Conservation (phyloP, 1,140 invertebrate species). For the Sycophila sp. region DNA sequence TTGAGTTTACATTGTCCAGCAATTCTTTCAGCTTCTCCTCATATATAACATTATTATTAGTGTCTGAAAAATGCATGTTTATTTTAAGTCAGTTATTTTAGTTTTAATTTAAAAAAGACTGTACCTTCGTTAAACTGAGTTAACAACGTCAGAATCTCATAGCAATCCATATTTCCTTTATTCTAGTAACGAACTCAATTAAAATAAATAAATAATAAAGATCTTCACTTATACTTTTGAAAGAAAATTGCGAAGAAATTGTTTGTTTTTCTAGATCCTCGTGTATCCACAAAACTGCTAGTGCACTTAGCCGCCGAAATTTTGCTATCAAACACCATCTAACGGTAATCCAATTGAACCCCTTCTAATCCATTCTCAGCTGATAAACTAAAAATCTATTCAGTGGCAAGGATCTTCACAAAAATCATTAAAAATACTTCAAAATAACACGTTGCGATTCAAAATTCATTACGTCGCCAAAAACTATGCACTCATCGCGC, state of each 20-base stretch:
- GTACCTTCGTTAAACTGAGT: slow-evolving; percentile 2
- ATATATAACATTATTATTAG: neutral
- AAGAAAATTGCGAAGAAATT: too few relatives aligned
- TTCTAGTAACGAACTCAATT: neutral
- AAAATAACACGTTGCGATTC: too few relatives aligned
- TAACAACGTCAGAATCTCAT: slow-evolving; percentile 18
- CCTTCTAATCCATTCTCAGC: too few relatives aligned
- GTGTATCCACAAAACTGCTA: neutral
- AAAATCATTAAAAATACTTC: too few relatives aligned
- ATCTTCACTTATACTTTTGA: neutral
- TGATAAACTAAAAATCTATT: too few relatives aligned
- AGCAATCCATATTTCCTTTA: slow-evolving; percentile 21
- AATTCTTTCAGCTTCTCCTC: slow-evolving; percentile 38
- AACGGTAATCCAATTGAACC: too few relatives aligned
- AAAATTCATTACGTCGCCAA: too few relatives aligned
- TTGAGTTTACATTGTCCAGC: slow-evolving; percentile 29
- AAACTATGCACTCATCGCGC: too few relatives aligned
- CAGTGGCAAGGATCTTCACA: too few relatives aligned
- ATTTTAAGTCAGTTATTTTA: neutral
- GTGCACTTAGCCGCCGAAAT: neutral
- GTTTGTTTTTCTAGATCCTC: too few relatives aligned
- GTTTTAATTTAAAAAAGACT: neutral
- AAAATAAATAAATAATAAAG: neutral
- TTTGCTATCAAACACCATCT: neutral
- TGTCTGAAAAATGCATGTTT: slow-evolving; percentile 7